Base-by-base conservation (phyloP, 2,797 vertebrate species). In the Balearica regulorum region DNA sequence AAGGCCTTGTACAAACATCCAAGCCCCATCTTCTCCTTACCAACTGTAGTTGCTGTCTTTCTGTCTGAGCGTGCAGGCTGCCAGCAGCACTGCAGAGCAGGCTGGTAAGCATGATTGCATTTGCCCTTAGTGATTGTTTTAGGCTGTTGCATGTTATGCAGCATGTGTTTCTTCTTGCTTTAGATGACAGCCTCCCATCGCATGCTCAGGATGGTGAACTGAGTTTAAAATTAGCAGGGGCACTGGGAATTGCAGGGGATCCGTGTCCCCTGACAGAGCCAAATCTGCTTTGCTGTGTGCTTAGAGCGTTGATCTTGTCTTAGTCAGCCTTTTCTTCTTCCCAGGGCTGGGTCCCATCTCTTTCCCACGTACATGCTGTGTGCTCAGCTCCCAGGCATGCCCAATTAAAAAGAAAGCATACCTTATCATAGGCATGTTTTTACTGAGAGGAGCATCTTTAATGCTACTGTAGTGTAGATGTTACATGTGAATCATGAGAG, bases 311-410 rank as follows among this genome's bases (percentile, higher is more conserved):
- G 70, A 44, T 89, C 51, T 69, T 75, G 41, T 64, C 72, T 83
- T 85, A 86, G 53, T 96, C 89, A 88, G 93, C 86, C 48, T 82
- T 95, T 94, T 90, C 69, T 76, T 1, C 0, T 92, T 93, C 48
- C 51, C 51, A 54, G 54, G 70, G 73, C 89, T 93, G 75, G 51
- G 66, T 87, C 62, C 68, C 39, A 31, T 84, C 81, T 64, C 54
- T 93, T 91, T 86, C 73, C 86, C 93, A 90, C 1, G 1, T 61
- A 31, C 25, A 33, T 22, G n/a, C 71, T 78, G 53, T 81, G 43
- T 66, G 54, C 73, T 94, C 62, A 66, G 93, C 58, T 93, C 70
- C 62, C 51, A 62, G 81, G 77, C 83, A 54, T 82, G 77, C 43
- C 55, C 22, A 37, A 20, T 73, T 84, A 41, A 93, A 80, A 88